Base-by-base conservation (phyloP, 2,888 invertebrate genomes). In the Nyleta sp. region DNA sequence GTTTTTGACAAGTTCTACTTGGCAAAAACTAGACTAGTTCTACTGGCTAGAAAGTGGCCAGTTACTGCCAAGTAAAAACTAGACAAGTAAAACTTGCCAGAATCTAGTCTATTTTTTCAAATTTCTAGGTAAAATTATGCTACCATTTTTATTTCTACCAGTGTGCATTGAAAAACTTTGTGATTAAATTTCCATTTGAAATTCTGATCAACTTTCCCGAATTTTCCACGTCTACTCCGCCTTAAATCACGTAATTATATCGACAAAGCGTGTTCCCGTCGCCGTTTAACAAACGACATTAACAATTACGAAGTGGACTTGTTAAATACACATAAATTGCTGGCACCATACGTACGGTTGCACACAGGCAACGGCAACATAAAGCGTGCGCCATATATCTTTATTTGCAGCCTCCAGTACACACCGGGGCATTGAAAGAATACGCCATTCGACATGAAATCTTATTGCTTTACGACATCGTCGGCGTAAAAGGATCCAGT, bases 391-490 rank as follows among this genome's bases (percentile, higher is more conserved):
- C 65, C 24, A 46, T 62, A 75, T 75, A 68, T 68, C 64, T 70
- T 76, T 70, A 64, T 65, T 76, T 71, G 38, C 72, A 22, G 59
- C 31, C 42, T 40, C 28, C 18, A 20, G 31, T 57, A 60, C 46
- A 65, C 33, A 33, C 35, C 44, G 40, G 22, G 11, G 42, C 50
- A 40, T 62, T 74, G 73, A 62, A 80, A 75, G 80, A 79, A 82
- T 75, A 72, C 52, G 48, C 73, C 48, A 76, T 72, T 62, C 77
- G 53, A 38, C 60, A 46, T 71, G 77, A 81, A 83, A 81, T 81
- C 73, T 78, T 80, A 78, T 75, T 83, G 76, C 80, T 82, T 76
- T 60, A 73, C 72, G 80, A 77, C 78, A 73, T 77, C 78, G 59
- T 57, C 75, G 59, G 70, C 70, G 80, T 80, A 80, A 83, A 83